Conservation (phyloP, 1,140 invertebrate species). For the Ceratina japonica region DNA sequence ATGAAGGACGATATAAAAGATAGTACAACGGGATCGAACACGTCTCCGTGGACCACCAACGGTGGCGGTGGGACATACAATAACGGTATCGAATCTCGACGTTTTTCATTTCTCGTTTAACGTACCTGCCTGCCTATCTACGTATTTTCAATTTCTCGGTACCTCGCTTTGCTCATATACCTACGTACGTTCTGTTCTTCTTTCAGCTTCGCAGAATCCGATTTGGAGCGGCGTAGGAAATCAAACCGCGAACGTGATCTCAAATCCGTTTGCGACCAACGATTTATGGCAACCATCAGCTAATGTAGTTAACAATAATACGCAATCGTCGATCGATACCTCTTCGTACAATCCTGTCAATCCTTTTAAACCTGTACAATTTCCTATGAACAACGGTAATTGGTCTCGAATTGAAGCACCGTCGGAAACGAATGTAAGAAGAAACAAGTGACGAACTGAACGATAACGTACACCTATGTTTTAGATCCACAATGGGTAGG, state of each 20-base stretch:
- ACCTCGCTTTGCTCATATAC: too few species aligned
- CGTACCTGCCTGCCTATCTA: too few species aligned
- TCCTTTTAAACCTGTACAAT: constrained; percentile 74
- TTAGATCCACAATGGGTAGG: constrained; percentile 73
- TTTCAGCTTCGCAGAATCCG: constrained; percentile 68
- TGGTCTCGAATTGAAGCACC: background rate
- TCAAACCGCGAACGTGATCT: constrained; percentile 73
- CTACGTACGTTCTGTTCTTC: constrained; percentile 9
- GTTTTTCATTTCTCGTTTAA: background rate
- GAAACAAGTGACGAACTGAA: background rate
- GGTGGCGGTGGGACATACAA: constrained; percentile 41
- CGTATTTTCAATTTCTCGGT: too few species aligned
- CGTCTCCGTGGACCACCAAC: constrained; percentile 67
- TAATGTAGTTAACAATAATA: constrained; percentile 76
- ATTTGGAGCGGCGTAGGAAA: constrained; percentile 69
- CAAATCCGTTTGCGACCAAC: constrained; percentile 73
- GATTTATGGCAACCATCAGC: constrained; percentile 74
- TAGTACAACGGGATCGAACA: constrained; percentile 57
- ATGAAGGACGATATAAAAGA: constrained; percentile 69
- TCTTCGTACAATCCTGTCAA: constrained; percentile 72
- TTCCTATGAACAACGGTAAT: constrained; percentile 74
- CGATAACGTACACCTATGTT: constrained; percentile 36
- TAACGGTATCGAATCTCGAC: constrained; percentile 66
- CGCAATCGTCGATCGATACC: constrained; percentile 68
- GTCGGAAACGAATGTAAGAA: background rate